Evolutionary conservation across 1,140 invertebrate genomes (phyloP), one percentile per base, ranked within the genome.

Genomic region (Acyrthosiphon pisum): DNA sequence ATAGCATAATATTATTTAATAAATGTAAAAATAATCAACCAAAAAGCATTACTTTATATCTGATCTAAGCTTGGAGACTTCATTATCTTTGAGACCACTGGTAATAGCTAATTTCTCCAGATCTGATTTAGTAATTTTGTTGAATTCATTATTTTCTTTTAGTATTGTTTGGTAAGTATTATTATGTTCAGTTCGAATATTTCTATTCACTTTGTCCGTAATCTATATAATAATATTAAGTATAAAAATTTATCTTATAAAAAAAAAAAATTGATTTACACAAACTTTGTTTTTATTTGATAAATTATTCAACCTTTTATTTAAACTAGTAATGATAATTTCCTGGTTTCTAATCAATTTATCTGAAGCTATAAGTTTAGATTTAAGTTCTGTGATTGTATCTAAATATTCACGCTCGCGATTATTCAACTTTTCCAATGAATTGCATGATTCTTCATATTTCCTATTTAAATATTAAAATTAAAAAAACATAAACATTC

Each of bases 371-470:
- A 56, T 30, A 9, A 93, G 81, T 86, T 86, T 93, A 6, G 76
- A 30, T 56, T 93, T 93, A 50, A 86, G 81, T 76, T 30, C 48
- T 37, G 81, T n/a, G 7, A 93, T 93, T n/a, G 91, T 93, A 83
- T 93, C 81, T 86, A 93, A 86, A 93, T 93, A 93, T 50, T 84
- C 81, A 7, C 48, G 76, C 56, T 93, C 81, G 9, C 81, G 81
- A 11, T 93, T 93, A 46, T 86, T 93, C 4, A 93, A 56, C 8
- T 2, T 86, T 93, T 93, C 91, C 35, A 93, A 56, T 22, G 50
- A 56, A 56, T 93, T 23, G 6, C 91, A 93, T 30, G n/a, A 84
- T 53, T 93, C 50, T 84, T 93, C 56, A 84, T 56, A 93, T 56
- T 93, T 86, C 23, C 91, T 93, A 93, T 86, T 50, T 44, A 44